Evolutionary conservation across 2,797 vertebrate species (phyloP).

Genomic region (Eremophila alpestris): DNA sequence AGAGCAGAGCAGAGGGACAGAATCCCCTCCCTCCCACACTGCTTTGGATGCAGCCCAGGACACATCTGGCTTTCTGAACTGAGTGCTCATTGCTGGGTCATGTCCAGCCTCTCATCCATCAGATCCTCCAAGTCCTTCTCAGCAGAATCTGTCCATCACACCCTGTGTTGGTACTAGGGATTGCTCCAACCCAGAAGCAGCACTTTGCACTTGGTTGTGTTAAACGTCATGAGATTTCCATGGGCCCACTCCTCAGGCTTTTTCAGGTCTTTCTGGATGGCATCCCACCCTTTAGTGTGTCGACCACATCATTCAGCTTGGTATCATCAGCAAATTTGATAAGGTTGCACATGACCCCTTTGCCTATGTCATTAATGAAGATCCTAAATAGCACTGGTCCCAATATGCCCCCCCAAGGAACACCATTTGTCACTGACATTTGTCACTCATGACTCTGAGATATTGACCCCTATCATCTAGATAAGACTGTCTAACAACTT

Average conservation of each 20-base stretch:
- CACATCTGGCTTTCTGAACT: fast-evolving
- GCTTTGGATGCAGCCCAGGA: background rate
- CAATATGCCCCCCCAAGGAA: fast-evolving
- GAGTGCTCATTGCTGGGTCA: background rate
- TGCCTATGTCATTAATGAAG: background rate
- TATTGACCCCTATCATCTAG: background rate
- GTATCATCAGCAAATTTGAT: background rate
- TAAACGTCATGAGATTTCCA: background rate
- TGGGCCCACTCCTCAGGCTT: background rate
- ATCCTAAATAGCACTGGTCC: background rate
- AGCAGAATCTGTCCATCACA: too few species aligned
- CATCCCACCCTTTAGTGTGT: background rate
- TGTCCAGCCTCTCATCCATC: background rate
- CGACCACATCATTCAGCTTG: too few species aligned
- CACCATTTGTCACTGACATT: background rate
- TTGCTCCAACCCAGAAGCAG: too few species aligned
- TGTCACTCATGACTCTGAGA: background rate
- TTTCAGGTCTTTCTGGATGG: too few species aligned
- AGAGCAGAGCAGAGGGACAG: background rate
- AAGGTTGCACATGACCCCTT: background rate
- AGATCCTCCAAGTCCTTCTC: background rate
- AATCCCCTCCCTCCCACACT: fast-evolving
- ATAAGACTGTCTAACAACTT: background rate
- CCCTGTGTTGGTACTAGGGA: too few species aligned
- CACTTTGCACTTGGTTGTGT: background rate